Percentiles rank a stretch among this genome's conserved stretches.
phyloP scores from a whole-genome alignment of 2,113 vertebrate species.

The Macquaria ambigua region DNA sequence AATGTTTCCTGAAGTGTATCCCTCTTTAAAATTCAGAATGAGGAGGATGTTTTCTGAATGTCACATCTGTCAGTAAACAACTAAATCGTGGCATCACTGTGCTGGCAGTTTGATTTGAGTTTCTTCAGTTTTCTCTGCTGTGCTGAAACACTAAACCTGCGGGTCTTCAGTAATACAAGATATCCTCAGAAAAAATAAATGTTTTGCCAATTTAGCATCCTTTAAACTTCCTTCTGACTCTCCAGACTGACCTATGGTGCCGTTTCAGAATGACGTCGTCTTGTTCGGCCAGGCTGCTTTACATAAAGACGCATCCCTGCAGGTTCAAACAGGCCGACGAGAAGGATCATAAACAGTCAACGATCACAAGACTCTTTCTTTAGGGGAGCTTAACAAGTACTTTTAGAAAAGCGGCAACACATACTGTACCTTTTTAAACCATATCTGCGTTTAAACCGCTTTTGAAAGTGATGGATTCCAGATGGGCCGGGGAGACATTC shows the following conservation, averaged over 20 bases:
- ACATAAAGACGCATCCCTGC: slow-evolving; percentile 29
- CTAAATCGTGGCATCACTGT: neutral
- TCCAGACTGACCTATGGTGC: neutral
- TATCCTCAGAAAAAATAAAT: neutral
- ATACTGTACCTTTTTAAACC: slow-evolving; percentile 46
- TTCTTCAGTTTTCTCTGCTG: slow-evolving; percentile 8
- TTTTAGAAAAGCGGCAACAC: slow-evolving; percentile 53
- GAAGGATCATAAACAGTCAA: slow-evolving; percentile 21
- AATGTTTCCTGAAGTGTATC: neutral
- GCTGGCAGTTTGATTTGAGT: slow-evolving; percentile 17
- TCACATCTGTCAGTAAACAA: slow-evolving; percentile 27
- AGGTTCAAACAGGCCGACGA: slow-evolving; percentile 32
- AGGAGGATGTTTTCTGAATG: slow-evolving; percentile 6
- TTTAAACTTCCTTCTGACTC: neutral
- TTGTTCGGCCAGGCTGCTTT: slow-evolving; percentile 19
- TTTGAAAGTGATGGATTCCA: slow-evolving; percentile 73
- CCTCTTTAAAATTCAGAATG: slow-evolving; percentile 21
- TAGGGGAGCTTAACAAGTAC: slow-evolving; percentile 48
- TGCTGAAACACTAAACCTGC: neutral
- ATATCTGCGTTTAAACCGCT: slow-evolving; percentile 52
- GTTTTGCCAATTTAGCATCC: neutral
- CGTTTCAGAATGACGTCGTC: neutral
- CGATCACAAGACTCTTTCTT: slow-evolving; percentile 30
- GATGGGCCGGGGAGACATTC: slow-evolving; percentile 60
- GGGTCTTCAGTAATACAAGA: neutral